Conservation (phyloP, 2,888 invertebrate genomes). For the Oeneis ivallda region DNA sequence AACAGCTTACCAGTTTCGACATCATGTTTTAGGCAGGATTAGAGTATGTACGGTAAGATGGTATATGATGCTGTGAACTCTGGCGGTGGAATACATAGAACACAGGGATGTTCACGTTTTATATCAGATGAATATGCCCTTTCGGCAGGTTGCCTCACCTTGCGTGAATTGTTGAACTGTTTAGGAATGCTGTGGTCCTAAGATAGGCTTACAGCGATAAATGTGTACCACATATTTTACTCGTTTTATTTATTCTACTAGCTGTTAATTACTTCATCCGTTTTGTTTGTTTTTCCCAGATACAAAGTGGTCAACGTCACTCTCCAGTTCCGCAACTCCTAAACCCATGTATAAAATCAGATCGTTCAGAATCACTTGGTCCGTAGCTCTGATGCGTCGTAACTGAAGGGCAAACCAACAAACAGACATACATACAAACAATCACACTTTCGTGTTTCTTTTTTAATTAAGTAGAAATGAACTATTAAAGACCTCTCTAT, state of each 20-base stretch:
- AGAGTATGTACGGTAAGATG: slow-evolving; percentile 40
- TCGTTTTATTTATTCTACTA: neutral
- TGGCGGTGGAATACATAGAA: slow-evolving; percentile 58
- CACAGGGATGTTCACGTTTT: slow-evolving; percentile 71
- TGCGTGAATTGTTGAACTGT: slow-evolving; percentile 68
- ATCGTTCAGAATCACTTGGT: too few species aligned
- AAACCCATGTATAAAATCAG: too few species aligned
- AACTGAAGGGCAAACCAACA: too few species aligned
- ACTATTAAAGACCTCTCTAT: too few species aligned
- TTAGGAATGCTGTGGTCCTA: slow-evolving; percentile 54
- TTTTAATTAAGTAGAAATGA: too few species aligned
- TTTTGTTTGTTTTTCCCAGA: too few species aligned
- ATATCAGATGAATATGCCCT: slow-evolving; percentile 74
- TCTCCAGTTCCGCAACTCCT: too few species aligned
- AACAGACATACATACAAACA: too few species aligned
- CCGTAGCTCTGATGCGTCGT: too few species aligned
- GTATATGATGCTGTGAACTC: slow-evolving; percentile 54
- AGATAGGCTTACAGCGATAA: slow-evolving; percentile 45
- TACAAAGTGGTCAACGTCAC: too few species aligned
- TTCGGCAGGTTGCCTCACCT: slow-evolving; percentile 74
- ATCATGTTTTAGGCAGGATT: slow-evolving; percentile 47
- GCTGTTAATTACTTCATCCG: neutral
- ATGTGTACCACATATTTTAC: neutral
- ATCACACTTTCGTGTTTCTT: too few species aligned
- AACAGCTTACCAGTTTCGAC: slow-evolving; percentile 66